Evolutionary conservation across 2,113 vertebrate genomes (phyloP), one percentile per base, ranked within the genome.

Genomic region (Amphiprion ocellaris): DNA sequence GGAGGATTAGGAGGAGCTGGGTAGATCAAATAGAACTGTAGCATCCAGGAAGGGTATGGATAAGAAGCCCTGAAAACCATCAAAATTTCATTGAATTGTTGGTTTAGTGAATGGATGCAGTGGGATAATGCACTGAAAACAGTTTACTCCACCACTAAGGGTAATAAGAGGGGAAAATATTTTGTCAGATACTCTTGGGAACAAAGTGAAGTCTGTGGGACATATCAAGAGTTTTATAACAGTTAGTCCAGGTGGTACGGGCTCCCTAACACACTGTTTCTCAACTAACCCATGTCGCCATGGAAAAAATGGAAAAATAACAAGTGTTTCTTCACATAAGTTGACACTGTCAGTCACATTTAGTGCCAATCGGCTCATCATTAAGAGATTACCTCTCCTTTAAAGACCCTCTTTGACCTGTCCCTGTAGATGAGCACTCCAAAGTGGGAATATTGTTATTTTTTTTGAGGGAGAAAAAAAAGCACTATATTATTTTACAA

Each of bases 241-340:
- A 85, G 86, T 91, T 91, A 80, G 82, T 93, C 93, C 83, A 93
- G 93, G 91, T 78, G 81, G 93, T 68, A 88, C 88, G 86, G 89
- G 92, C 89, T 90, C 87, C 90, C 92, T 89, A 89, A 83, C 90
- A 74, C 80, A 79, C 81, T 87, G 85, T 79, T 90, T 91, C 90
- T 92, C 88, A 88, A 73, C 62, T 30, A 17, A 69, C 9, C 24
- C 15, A 58, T 56, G 19, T 71, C 70, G 33, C 24, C 7, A 59
- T 70, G 21, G 4, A 14, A 62, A 19, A 17, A 14, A 0, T 4
- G 2, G 10, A 6, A 11, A 46, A 53, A 30, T 33, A 14, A 72
- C 39, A 61, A 46, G 4, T 19, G 26, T 52, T 71, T 63, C 24
- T 47, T 39, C 26, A 39, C 66, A 37, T 46, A 28, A 61, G 41